Base-by-base conservation (phyloP, 2,113 vertebrate species). In the Apodemus sylvaticus region DNA sequence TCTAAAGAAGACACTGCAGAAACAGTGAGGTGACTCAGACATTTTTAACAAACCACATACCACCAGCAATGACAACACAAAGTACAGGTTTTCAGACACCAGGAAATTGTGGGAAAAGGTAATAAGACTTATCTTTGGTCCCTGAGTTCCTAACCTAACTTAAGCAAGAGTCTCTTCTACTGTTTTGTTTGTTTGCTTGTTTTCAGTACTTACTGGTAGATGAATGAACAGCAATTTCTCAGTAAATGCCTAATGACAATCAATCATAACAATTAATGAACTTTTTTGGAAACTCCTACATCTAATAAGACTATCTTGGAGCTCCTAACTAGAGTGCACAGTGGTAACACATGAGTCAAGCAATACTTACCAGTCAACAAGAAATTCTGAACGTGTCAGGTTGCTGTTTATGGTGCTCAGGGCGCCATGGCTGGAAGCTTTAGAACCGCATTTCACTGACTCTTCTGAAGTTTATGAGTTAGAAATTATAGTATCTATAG, bases 221-320 rank as follows among this genome's bases (percentile, higher is more conserved):
- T 2, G 60, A 74, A 76, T 58, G 39, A 92, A 39, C 17, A 94
- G 78, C 3, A 34, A 81, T 64, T 48, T 53, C 17, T 89, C 85
- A 68, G 39, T 89, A 74, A 77, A 53, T 19, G 6, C 45, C 93
- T 92, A 81, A 74, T 73, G 17, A 42, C 79, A 29, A 29, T 55
- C 19, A 83, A 62, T 87, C 82, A 64, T 53, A 17, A 89, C 29
- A 48, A 86, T 68, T 95, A 34, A 68, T 53, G 58, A 74, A 24
- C 6, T 8, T 42, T 79, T 71, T 96, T 91, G 19, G 93, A 45
- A 58, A 92, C 58, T 39, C 4, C 48, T 89, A 51, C 93, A 91
- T 89, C 51, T 34, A 88, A 51, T 83, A 62, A 88, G 79, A 89
- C 55, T 55, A 95, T 48, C 70, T 90, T 89, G 58, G 39, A 53